Percentiles rank a stretch among this genome's conserved stretches.
These are phyloP conservation scores for Chelidonichthys spinosus DNA, from an alignment of 2,797 vertebrate genomes.

Conservation along the genomic window DNA sequence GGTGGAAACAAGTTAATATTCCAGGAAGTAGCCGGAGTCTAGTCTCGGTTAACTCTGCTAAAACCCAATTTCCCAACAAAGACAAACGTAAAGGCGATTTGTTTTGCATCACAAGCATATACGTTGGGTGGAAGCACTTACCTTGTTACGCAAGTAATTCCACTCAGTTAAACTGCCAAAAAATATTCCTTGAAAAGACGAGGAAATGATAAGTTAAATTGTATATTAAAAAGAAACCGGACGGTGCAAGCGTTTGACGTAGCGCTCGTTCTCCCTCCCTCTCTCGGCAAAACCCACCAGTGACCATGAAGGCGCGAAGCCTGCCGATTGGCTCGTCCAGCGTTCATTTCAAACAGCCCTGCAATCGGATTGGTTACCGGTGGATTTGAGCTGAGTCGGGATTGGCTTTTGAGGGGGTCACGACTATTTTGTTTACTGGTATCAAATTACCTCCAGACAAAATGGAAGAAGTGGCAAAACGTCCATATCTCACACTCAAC, in stretches of 20 bases:
- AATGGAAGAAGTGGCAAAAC: slow-evolving; percentile 18
- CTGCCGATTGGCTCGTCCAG: slow-evolving; percentile 74
- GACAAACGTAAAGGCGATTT: slow-evolving; percentile 33
- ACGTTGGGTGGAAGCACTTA: slow-evolving; percentile 45
- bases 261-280: slow-evolving; percentile 78
- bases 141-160: slow-evolving; percentile 49
- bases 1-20: background rate
- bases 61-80: slow-evolving; percentile 65
- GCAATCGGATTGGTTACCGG: slow-evolving; percentile 70
- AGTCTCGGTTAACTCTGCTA: slow-evolving; percentile 54
- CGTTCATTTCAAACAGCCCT: slow-evolving; percentile 75
- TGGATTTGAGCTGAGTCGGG: slow-evolving; percentile 50
- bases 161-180: slow-evolving; percentile 3
- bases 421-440: slow-evolving; percentile 67
- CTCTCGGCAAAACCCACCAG: slow-evolving; percentile 68
- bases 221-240: slow-evolving; percentile 53
- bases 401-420: slow-evolving; percentile 51
- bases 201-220: slow-evolving; percentile 42
- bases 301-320: slow-evolving; percentile 82
- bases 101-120: background rate
- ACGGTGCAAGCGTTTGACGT: slow-evolving; percentile 62
- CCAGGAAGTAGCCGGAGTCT: slow-evolving; percentile 62
- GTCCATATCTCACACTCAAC: background rate
- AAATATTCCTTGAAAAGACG: slow-evolving; percentile 9
- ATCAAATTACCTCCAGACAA: slow-evolving; percentile 43